Evolutionary conservation across 2,113 vertebrate genomes (phyloP).

Genomic region (Todiramphus saurophagus): DNA sequence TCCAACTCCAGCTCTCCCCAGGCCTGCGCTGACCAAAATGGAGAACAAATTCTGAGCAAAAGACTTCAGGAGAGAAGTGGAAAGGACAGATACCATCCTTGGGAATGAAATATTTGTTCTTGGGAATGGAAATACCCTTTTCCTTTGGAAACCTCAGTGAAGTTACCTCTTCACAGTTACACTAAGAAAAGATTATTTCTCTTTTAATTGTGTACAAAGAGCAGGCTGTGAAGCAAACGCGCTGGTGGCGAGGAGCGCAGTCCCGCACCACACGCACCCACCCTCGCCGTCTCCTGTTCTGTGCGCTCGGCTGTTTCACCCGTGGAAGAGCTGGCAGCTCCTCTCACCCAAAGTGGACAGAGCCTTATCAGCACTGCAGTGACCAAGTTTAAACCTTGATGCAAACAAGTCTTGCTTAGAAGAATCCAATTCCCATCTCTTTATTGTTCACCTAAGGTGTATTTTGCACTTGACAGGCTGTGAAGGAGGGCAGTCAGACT

Average conservation of each 20-base stretch:
- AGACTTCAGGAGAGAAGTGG: background rate
- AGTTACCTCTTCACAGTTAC: background rate
- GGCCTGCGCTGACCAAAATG: background rate
- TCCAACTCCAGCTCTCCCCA: background rate
- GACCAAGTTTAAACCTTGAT: background rate
- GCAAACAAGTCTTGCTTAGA: background rate
- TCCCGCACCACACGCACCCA: background rate
- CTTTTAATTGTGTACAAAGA: background rate
- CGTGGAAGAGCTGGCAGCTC: background rate
- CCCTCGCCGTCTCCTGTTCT: background rate
- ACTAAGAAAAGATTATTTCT: background rate
- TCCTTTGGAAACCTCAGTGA: background rate
- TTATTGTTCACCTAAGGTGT: constrained; percentile 21
- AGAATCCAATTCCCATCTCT: background rate
- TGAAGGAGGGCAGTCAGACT: background rate
- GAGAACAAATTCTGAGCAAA: background rate
- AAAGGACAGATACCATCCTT: background rate
- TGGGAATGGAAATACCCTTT: background rate
- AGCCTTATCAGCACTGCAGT: background rate
- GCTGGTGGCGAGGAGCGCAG: background rate
- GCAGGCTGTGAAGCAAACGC: background rate
- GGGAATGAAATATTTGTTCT: background rate
- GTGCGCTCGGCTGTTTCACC: background rate
- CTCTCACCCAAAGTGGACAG: background rate
- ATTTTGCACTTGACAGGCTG: background rate